Evolutionary conservation across 2,797 vertebrate species (phyloP), one percentile per base, ranked within the genome.

Genomic region (Discoglossus pictus): DNA sequence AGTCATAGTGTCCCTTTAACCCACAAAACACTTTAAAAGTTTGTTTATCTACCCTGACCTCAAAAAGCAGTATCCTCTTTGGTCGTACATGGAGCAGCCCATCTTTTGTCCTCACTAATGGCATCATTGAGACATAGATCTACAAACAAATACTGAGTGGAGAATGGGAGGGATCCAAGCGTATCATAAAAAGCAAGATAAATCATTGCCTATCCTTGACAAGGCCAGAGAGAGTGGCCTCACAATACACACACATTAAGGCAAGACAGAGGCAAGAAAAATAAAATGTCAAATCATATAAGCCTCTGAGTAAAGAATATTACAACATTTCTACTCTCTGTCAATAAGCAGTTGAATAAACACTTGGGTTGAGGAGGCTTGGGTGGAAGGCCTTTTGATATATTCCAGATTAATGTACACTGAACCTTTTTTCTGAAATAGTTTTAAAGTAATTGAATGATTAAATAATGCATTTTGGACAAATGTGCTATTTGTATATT

Each of bases 121-220:
- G 66, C 36, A 67, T 61, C 40, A 71, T 53, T 31, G 56, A 65
- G 74, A 73, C 67, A 75, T 70, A 71, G 71, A 70, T 73, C 75
- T 72, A 43, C 65, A 76, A 72, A 72, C 68, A 65, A 63, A 73
- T 62, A 59, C 51, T 44, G 38, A 38, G 35, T 36, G 25, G 17
- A 54, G 61, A 34, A 11, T n/a, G n/a, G 8, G 13, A 31, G 7
- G 7, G 31, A 25, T 2, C 46, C 23, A 17, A 27, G 15, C 5
- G 13, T 65, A 42, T 65, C 51, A 17, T 15, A 25, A 36, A 46
- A 23, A 56, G 13, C 23, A 31, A 65, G 72, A 76, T 72, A 35
- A 76, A 74, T 66, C 56, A 54, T 62, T 54, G 13, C 25, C 25
- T 38, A 21, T 38, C 27, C 9, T 6, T 64, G 59, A 61, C 71